Conservation (phyloP, 2,797 vertebrate species). For the Zenarchopterus dispar region DNA sequence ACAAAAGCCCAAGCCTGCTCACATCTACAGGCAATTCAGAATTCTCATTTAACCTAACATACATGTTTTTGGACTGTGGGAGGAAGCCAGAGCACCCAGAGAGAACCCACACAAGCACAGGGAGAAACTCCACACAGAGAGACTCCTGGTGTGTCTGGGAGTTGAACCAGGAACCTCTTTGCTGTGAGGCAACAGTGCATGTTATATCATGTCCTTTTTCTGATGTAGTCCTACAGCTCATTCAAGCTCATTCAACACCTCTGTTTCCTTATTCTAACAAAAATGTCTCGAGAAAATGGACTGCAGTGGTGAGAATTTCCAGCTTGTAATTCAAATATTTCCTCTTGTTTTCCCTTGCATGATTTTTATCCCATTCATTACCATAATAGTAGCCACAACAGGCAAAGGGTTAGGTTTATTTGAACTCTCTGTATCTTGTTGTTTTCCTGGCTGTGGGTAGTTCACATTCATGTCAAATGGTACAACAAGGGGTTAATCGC, state of each 20-base stretch:
- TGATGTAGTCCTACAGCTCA: background rate
- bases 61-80: too few relatives aligned
- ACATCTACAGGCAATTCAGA: too few relatives aligned
- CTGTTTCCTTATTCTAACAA: conserved; percentile 55
- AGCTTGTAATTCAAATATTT: conserved; percentile 52
- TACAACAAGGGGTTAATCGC: conserved; percentile 43
- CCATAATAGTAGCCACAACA: conserved; percentile 8
- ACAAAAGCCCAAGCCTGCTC: too few relatives aligned
- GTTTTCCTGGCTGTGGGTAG: conserved; percentile 27
- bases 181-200: too few relatives aligned
- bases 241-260: conserved; percentile 56
- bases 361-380: conserved; percentile 33
- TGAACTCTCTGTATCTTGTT: conserved; percentile 49
- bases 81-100: too few relatives aligned
- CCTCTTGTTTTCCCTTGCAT: conserved; percentile 37
- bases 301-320: conserved; percentile 55
- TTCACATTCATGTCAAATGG: conserved; percentile 38
- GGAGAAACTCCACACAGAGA: too few relatives aligned
- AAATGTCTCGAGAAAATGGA: conserved; percentile 39
- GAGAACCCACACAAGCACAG: too few relatives aligned
- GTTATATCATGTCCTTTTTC: conserved; percentile 20
- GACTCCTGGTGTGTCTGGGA: too few relatives aligned
- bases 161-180: too few relatives aligned
- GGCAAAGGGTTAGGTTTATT: conserved; percentile 48
- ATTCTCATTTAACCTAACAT: too few relatives aligned